phyloP scores from a whole-genome alignment of 2,113 vertebrate genomes.

The Cheirogaleus medius region DNA sequence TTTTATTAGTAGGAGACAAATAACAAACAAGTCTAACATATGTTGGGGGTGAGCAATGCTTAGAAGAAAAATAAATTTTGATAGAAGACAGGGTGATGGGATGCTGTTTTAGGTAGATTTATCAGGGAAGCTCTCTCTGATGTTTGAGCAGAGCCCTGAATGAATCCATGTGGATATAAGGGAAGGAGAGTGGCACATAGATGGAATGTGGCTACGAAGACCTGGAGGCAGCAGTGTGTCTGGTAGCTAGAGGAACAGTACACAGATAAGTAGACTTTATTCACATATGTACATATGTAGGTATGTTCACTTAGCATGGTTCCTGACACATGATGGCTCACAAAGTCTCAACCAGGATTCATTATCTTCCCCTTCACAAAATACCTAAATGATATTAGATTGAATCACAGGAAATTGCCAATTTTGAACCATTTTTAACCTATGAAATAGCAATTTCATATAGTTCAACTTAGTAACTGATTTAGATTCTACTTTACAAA shows the following conservation, averaged over 20 bases:
- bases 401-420: neutral
- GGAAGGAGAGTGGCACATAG: neutral
- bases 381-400: neutral
- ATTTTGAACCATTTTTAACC: constrained; percentile 18
- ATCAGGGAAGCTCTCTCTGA: neutral
- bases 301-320: neutral
- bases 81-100: neutral
- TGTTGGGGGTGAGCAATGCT: neutral
- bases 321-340: neutral
- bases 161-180: neutral
- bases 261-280: neutral
- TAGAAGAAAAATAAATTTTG: neutral
- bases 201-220: neutral
- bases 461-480: neutral
- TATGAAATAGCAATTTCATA: constrained; percentile 2
- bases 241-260: neutral
- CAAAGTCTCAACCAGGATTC: neutral
- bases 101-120: neutral
- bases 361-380: neutral
- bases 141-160: neutral
- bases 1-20: constrained; percentile 7
- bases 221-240: too few relatives aligned
- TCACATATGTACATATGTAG: neutral
- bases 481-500: neutral
- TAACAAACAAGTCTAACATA: neutral